Evolutionary conservation across 2,113 vertebrate genomes (phyloP).

Genomic region (Caloenas nicobarica): DNA sequence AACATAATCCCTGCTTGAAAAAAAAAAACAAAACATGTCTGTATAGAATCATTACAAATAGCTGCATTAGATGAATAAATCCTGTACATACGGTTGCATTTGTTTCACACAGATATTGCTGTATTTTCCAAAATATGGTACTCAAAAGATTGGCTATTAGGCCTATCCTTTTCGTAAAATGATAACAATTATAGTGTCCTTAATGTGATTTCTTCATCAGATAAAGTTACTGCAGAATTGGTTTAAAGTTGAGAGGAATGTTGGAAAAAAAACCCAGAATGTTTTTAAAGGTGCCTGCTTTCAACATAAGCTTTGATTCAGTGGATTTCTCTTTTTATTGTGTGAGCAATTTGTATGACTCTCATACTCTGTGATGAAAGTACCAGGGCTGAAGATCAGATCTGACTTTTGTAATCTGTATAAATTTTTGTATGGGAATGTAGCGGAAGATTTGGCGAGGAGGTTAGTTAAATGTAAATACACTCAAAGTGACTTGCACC

Average conservation of each 20-base stretch:
- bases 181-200: background rate
- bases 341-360: background rate
- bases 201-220: background rate
- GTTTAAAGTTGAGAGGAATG: background rate
- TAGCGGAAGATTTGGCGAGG: too few relatives aligned
- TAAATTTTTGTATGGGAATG: too few relatives aligned
- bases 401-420: background rate
- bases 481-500: too few relatives aligned
- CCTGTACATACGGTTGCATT: background rate
- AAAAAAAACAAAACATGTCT: too few relatives aligned
- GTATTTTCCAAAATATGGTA: background rate
- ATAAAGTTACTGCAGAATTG: background rate
- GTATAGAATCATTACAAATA: too few relatives aligned
- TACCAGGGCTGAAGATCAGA: background rate
- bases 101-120: background rate
- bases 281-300: background rate
- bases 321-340: background rate
- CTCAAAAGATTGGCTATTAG: background rate
- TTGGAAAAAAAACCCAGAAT: too few relatives aligned
- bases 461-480: too few relatives aligned
- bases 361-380: background rate
- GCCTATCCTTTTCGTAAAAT: background rate
- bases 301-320: background rate
- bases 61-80: background rate
- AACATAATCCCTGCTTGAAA: background rate